Evolutionary conservation across 2,888 invertebrate genomes (phyloP), one percentile per base, ranked within the genome.

Genomic region (Drosophila formosana): DNA sequence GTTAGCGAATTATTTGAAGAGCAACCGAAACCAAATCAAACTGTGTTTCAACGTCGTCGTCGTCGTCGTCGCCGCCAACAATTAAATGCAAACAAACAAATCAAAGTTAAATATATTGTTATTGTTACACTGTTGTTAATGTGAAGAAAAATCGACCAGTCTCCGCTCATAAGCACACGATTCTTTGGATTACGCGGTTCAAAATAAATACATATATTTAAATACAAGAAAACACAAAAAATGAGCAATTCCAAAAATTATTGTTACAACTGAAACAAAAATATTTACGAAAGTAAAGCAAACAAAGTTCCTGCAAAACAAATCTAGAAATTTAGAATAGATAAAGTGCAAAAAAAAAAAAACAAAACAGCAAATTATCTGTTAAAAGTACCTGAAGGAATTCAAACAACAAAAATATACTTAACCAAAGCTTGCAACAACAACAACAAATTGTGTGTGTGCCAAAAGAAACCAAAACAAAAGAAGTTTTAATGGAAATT

Each of bases 121-220:
- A 13, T 37, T 37, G n/a, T 9, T 34, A 11, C 9, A 34, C 50
- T 58, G 53, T 66, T 80, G 82, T 84, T 85, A 85, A 88, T 70
- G 78, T 78, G 73, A 84, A 79, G 78, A 80, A 67, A 80, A 89
- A 66, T 89, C 89, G 85, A 85, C 86, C 79, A 68, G 85, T 71
- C 68, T 82, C 82, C 68, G 78, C 82, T 70, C 60, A 66, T 39
- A 11, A 41, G 13, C 60, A 74, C 74, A 78, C 80, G 78, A 78
- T 68, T 72, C 43, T 85, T 89, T 89, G 89, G 90, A 89, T 90
- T 90, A 90, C 89, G 89, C 90, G 90, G 80, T 68, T 72, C 34
- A 56, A 73, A 30, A 53, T 28, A 52, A 25, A 52, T 57, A 52
- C n/a, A n/a, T 18, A 1, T 18, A 18, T 18, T 18, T 18, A 18